Base-by-base conservation (phyloP, 2,888 invertebrate genomes). In the Orthosia cruda region DNA sequence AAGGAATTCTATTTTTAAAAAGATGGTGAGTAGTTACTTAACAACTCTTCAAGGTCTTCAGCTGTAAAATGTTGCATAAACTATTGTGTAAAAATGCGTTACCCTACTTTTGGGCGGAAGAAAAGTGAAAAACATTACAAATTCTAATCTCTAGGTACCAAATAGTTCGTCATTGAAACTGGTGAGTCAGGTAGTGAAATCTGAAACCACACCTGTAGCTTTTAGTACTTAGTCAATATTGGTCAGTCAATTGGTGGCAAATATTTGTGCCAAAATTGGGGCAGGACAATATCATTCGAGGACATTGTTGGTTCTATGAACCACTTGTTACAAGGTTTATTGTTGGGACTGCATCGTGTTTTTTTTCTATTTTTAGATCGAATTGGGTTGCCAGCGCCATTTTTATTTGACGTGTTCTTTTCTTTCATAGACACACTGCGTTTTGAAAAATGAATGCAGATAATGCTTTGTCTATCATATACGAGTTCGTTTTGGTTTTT, bases 221-320 rank as follows among this genome's bases (percentile, higher is more conserved):
- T 57, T 49, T 63, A 57, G 26, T 58, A 26, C 62, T 65, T 11
- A 13, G 20, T 71, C 67, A 80, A 83, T 57, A 83, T 71, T 79
- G 75, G 57, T n/a, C 49, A 54, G n/a, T 9, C 52, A 32, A 58
- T 63, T 81, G 76, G 18, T 50, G 18, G 45, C 70, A 76, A 80
- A 82, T 82, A 82, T 83, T 83, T 63, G 78, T 3, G 11, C 71
- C 59, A 52, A 71, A 83, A 80, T 77, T 83, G 64, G 83, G 67
- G 59, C 80, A 80, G 40, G 52, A 68, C 63, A 12, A 71, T 77
- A 67, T 40, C 52, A 49, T 71, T 61, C 12, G 67, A 58, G 57
- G 49, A 64, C 50, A 64, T 52, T 64, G 55, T 65, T 50, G 61
- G 69, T 54, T 55, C 47, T 47, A 78, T 71, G 50, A 26, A 23